Evolutionary conservation across 2,797 vertebrate genomes (phyloP), one percentile per base, ranked within the genome.

Genomic region (Cossypha niveicapilla): DNA sequence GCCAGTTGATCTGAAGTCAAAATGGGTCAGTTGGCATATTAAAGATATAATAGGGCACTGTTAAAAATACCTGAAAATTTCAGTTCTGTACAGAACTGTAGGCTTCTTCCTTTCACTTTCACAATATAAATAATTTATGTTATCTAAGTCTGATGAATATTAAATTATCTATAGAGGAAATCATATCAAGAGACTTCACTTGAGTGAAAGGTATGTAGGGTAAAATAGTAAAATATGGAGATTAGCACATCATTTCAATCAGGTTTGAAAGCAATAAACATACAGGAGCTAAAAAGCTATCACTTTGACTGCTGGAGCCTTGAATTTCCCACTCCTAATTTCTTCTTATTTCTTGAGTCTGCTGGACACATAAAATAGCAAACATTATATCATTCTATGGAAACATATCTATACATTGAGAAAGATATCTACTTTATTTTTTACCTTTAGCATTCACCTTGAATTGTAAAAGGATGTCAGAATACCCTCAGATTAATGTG

Each of bases 201-300:
- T 76, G 94, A 96, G 10, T 95, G 93, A 97, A 94, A 95, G 92
- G 94, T 77, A 61, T 80, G 67, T 94, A 86, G 94, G 78, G 80
- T 63, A 93, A 96, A 96, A 97, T 91, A 96, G 96, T 97, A 96
- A 96, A 97, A 96, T 85, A 57, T 81, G 77, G 65, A 93, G 56
- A 90, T 85, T 76, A 93, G 94, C 97, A 95, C 92, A 96, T 97
- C 60, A 95, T 92, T 93, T 91, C 94, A 67, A 95, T 61, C 94
- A 92, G 75, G 34, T 95, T 87, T 82, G 80, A 91, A 95, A 87
- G 81, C 85, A 96, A 94, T 97, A 97, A 97, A 97, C 70, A 95
- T 39, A 73, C 28, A 93, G 85, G 86, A 96, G n/a, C 58, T 94
- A 62, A 97, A 94, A 96, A 80, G 30, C 21, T 57, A 90, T 54